phyloP scores from a whole-genome alignment of 1,140 invertebrate species.

The Probaryconus sp. region DNA sequence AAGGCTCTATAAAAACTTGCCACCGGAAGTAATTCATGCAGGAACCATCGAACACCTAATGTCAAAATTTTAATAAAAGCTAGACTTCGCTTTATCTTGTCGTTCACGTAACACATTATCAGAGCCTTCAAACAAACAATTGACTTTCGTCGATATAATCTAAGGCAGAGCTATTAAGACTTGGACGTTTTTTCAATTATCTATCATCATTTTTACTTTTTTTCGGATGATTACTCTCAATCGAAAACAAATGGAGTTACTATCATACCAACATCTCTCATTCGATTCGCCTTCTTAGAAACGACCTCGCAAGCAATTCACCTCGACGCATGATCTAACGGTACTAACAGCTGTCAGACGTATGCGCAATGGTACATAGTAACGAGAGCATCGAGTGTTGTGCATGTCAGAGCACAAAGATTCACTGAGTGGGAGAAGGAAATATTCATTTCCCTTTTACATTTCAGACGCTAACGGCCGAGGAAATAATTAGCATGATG shows the following conservation, averaged over 20 bases:
- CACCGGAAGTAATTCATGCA: conserved; percentile 38
- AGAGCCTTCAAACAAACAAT: conserved; percentile 45
- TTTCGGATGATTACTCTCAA: conserved; percentile 44
- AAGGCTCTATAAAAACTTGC: conserved; percentile 26
- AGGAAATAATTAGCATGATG: conserved; percentile 62
- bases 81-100: conserved; percentile 23
- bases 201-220: conserved; percentile 20
- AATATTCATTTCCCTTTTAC: conserved; percentile 63
- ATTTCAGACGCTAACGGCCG: conserved; percentile 57
- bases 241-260: conserved; percentile 59
- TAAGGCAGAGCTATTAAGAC: conserved; percentile 40
- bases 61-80: conserved; percentile 46
- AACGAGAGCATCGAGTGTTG: conserved; percentile 57
- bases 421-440: conserved; percentile 52
- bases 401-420: conserved; percentile 49
- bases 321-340: conserved; percentile 54
- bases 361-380: conserved; percentile 53
- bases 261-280: conserved; percentile 55
- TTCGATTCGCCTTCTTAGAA: conserved; percentile 58
- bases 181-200: conserved; percentile 45
- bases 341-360: conserved; percentile 59
- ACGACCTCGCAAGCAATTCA: conserved; percentile 61
- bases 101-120: conserved; percentile 27
- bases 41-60: conserved; percentile 20
- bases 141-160: conserved; percentile 32